Evolutionary conservation across 2,113 vertebrate genomes (phyloP), one percentile per base, ranked within the genome.

Genomic region (Cyrtonyx montezumae): DNA sequence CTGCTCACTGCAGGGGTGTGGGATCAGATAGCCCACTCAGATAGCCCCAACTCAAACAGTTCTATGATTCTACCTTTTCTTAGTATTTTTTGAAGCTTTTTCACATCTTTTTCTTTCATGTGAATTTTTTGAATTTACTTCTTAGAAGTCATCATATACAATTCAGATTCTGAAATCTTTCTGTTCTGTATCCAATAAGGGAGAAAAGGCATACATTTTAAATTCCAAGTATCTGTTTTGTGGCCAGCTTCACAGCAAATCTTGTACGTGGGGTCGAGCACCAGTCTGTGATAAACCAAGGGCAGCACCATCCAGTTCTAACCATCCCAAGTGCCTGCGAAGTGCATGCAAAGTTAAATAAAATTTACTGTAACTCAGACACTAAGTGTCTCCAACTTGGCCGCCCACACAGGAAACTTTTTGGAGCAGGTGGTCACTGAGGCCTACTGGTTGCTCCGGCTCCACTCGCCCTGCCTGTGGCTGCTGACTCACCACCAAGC

Each of bases 401-500:
- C 94, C 70, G 45, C 97, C 97, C 96, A 94, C 97, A 19, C 97
- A 96, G 96, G 97, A 97, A 97, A 96, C 37, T 62, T 66, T 95
- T 95, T 46, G 81, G 87, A 97, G 97, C 98, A 98, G 97, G 97
- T 98, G 98, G 97, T 96, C 84, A 82, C 21, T 3, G 25, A 91
- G 95, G 96, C 93, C 88, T 73, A 92, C 51, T 68, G 92, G 96
- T 95, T 94, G 77, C 12, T 93, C 96, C 94, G 97, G 85, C 96
- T 97, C 96, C 83, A 4, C 23, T 85, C 48, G 53, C 79, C 83
- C 91, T 79, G 17, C 91, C 83, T 97, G 97, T 96, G 98, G 94
- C 95, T 97, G 82, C 96, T 98, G 98, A 98, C 94, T 98, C 97
- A 98, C 87, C 51, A 80, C 88, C 73, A 86, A 95, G 86, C 92